A percentile compares a stretch with the other conserved stretches of the same genome.
phyloP scores from a whole-genome alignment of 2,888 invertebrate species.

The Phaedon cochleariae region DNA sequence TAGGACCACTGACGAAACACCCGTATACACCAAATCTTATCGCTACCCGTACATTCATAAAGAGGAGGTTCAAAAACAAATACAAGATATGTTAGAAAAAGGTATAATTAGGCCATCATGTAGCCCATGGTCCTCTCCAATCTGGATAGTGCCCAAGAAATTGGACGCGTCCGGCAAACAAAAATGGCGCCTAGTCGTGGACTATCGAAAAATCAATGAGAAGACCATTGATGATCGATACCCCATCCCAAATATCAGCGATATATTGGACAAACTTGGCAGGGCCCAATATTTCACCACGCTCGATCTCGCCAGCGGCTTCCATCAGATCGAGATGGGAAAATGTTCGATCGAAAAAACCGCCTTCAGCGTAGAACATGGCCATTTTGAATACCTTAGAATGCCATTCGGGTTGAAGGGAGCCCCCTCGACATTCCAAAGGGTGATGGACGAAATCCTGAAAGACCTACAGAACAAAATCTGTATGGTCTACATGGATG shows the following conservation, averaged over 20 bases:
- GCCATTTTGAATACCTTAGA: conserved; percentile 14
- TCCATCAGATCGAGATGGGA: conserved; percentile 30
- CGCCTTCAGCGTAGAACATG: conserved; percentile 24
- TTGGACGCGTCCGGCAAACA: conserved; percentile 21
- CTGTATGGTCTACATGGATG: conserved; percentile 46
- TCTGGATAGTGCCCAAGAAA: conserved; percentile 30
- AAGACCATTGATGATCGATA: conserved; percentile 18
- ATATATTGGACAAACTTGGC: conserved; percentile 19
- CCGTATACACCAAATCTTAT: conserved; percentile 18
- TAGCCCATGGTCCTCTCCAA: conserved; percentile 22
- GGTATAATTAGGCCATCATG: conserved; percentile 21
- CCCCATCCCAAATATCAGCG: conserved; percentile 13
- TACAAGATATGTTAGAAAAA: conserved; percentile 16
- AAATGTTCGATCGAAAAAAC: conserved; percentile 18
- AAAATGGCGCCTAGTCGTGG: conserved; percentile 14
- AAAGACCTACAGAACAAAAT: conserved; percentile 27
- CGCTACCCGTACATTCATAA: conserved; percentile 21
- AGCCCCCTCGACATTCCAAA: conserved; percentile 27
- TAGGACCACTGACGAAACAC: conserved; percentile 15
- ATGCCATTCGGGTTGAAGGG: conserved; percentile 30
- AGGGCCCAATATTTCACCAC: neutral
- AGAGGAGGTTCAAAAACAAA: conserved; percentile 18
- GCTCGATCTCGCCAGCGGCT: conserved; percentile 23
- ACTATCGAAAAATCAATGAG: conserved; percentile 14
- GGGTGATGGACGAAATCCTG: conserved; percentile 28